Conservation (phyloP, 2,888 invertebrate genomes). For the Callimorpha dominula region DNA sequence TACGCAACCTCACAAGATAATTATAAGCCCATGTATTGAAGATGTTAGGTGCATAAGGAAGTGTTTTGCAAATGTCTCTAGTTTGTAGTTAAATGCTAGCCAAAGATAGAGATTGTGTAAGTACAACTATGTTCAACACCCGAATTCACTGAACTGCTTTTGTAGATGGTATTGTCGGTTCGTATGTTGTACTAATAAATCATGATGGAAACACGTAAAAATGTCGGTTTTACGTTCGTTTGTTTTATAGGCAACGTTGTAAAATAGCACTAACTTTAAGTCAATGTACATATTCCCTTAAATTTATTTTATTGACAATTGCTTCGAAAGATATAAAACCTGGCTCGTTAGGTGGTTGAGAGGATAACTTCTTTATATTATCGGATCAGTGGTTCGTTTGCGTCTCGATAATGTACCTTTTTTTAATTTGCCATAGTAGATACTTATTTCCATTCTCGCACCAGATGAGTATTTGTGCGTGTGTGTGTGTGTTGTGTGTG, state of each 20-base stretch:
- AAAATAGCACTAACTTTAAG: constrained; percentile 45
- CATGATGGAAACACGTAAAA: constrained; percentile 50
- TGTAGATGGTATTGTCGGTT: constrained; percentile 35
- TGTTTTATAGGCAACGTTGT: constrained; percentile 48
- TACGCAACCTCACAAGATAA: background rate
- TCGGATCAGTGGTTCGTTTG: background rate
- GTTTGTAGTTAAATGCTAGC: background rate
- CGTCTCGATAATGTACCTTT: background rate
- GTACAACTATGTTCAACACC: background rate
- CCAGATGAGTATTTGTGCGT: background rate
- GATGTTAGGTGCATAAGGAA: background rate
- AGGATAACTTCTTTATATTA: constrained; percentile 4
- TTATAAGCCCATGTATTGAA: background rate
- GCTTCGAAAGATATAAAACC: constrained; percentile 3
- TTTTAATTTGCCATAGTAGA: background rate
- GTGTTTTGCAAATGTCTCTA: background rate
- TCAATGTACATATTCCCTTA: constrained; percentile 41
- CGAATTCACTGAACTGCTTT: constrained; percentile 10
- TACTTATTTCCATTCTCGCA: background rate
- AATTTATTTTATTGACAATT: constrained; percentile 37
- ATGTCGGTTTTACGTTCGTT: constrained; percentile 44
- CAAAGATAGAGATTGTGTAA: background rate
- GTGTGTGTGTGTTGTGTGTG: too few relatives aligned
- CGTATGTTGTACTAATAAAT: constrained; percentile 48
- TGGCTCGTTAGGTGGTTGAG: background rate